Percentiles rank a stretch among this genome's conserved stretches.
phyloP scores from a whole-genome alignment of 2,113 vertebrate species.

The Periophthalmodon schlosseri region DNA sequence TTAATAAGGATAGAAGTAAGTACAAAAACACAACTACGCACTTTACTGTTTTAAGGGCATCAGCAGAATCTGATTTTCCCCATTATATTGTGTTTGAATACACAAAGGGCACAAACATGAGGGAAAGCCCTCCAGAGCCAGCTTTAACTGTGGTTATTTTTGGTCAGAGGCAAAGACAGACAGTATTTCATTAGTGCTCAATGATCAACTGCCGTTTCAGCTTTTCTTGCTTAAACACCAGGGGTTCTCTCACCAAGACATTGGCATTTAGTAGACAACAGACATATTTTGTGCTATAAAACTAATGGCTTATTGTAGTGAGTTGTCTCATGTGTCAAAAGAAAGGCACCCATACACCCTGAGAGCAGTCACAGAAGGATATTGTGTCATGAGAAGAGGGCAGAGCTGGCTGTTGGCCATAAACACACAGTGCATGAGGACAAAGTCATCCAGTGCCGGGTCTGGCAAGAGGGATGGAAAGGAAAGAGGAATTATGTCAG shows the following conservation, averaged over 20 bases:
- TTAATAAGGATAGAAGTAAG: neutral
- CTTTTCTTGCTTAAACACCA: constrained; percentile 20
- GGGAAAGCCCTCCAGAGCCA: constrained; percentile 19
- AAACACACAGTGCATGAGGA: constrained; percentile 97
- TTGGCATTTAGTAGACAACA: neutral
- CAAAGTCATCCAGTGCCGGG: constrained; percentile 91
- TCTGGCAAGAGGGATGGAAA: constrained; percentile 73
- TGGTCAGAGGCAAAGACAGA: constrained; percentile 27
- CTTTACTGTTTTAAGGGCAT: neutral
- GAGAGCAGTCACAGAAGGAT: constrained; percentile 80
- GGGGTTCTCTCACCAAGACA: neutral
- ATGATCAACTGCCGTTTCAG: constrained; percentile 43
- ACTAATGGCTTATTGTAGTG: neutral
- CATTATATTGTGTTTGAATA: neutral
- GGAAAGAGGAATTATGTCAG: constrained; percentile 17
- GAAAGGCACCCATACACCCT: neutral
- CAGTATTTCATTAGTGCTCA: constrained; percentile 36
- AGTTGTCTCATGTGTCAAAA: neutral
- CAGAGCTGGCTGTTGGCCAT: constrained; percentile 95
- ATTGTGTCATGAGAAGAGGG: constrained; percentile 93
- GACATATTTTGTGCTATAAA: constrained; percentile 1
- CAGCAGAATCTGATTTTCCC: constrained; percentile 6
- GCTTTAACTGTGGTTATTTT: constrained; percentile 32
- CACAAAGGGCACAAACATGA: constrained; percentile 16
- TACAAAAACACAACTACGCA: neutral